Evolutionary conservation across 2,888 invertebrate genomes (phyloP), one percentile per base, ranked within the genome.

Genomic region (Nesidiocoris tenuis): DNA sequence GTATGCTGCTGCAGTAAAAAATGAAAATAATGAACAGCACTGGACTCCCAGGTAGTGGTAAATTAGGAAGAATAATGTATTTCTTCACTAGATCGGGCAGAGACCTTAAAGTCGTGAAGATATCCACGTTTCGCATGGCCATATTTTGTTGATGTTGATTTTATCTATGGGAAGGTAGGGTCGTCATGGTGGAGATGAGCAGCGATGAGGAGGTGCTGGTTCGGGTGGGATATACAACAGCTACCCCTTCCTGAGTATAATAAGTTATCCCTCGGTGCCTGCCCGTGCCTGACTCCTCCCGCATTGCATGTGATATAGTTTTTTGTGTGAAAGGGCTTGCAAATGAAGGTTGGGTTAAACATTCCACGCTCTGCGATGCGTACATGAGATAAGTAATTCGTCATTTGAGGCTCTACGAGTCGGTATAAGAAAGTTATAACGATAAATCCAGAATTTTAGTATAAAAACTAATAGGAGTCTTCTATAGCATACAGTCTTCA

Each of bases 231-330:
- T 65, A 65, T 17, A 17, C 25, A n/a, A n/a, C n/a, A 39, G 39
- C 39, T 39, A 39, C 39, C 39, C 39, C 12, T 39, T 39, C 39
- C 39, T 39, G 16, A 25, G 65, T 39, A 65, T 65, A 65, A 65
- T 65, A 65, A 39, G 25, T 65, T 65, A 65, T 65, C 65, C 25
- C 65, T 24, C 39, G 65, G 65, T 65, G 25, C 65, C 65, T 25
- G 65, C 25, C 25, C 65, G 65, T 65, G 65, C 65, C 65, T 39
- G 65, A 17, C 39, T 25, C n/a, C n/a, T 39, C 3, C 39, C 39
- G 25, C 65, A 65, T 65, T 39, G 65, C 65, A 65, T 65, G 65
- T 65, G 65, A 65, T 23, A 63, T 65, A 65, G 19, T 65, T 65
- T 65, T 64, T 65, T 17, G 17, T 39, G 25, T 18, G 65, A 39